Evolutionary conservation across 2,797 vertebrate species (phyloP).

Genomic region (Sparus aurata): DNA sequence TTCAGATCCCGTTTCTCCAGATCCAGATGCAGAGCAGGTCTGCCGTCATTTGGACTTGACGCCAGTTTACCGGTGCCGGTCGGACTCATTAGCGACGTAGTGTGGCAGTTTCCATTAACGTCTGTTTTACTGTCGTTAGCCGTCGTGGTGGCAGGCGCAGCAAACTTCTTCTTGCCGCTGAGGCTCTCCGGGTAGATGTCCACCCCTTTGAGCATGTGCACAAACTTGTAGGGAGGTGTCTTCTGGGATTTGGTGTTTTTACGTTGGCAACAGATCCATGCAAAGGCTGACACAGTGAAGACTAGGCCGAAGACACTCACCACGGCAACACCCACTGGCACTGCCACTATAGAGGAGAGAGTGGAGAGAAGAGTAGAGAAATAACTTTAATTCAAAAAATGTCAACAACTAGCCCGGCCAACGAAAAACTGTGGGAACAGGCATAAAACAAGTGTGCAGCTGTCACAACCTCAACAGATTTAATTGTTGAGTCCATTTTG

Average conservation of each 20-base stretch:
- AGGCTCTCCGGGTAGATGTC: slow-evolving; percentile 98
- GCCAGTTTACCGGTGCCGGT: slow-evolving; percentile 71
- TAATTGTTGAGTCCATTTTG: slow-evolving; percentile 38
- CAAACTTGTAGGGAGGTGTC: slow-evolving; percentile 97
- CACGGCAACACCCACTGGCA: slow-evolving; percentile 94
- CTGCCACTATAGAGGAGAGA: slow-evolving; percentile 86
- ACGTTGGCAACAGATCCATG: slow-evolving; percentile 99
- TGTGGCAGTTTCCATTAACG: slow-evolving; percentile 81
- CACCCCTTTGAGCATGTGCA: slow-evolving; percentile 98
- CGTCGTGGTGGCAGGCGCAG: slow-evolving; percentile 83
- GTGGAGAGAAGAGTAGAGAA: slow-evolving; percentile 24
- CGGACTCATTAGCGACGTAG: slow-evolving; percentile 37
- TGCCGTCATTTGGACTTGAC: slow-evolving; percentile 82
- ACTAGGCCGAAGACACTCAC: slow-evolving; percentile 96
- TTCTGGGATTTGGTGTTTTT: slow-evolving; percentile 95
- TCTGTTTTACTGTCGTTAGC: slow-evolving; percentile 76
- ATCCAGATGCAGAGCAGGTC: slow-evolving; percentile 92
- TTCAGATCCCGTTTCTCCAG: slow-evolving; percentile 96
- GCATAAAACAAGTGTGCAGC: neutral
- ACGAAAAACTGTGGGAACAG: neutral
- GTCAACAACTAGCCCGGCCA: neutral
- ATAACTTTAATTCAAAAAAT: slow-evolving; percentile 10
- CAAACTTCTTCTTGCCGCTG: slow-evolving; percentile 95
- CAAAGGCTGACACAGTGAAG: slow-evolving; percentile 95
- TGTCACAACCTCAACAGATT: slow-evolving; percentile 14